Conservation (phyloP, 30 jellyfish, hydroid and myxozoan species). For the Hydractinia symbiolongicarpus region DNA sequence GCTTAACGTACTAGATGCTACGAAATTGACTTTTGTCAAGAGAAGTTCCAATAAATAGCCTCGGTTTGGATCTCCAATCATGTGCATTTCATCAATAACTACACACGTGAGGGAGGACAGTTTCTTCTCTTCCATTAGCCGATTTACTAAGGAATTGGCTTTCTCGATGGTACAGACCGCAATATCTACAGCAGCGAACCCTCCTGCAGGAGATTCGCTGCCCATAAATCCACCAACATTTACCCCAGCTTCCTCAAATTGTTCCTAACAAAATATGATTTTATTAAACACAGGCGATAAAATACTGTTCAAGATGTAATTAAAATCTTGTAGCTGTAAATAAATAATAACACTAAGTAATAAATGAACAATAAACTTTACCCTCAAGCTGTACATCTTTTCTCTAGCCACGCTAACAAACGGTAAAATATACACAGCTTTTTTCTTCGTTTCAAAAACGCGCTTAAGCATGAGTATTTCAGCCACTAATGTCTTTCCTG, state of each 20-base stretch:
- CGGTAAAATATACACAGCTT: conserved; percentile 82
- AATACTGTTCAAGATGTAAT: no score
- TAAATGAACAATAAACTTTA: neutral
- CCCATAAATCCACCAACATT: conserved; percentile 89
- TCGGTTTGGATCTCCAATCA: conserved; percentile 86
- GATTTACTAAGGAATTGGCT: conserved; percentile 78
- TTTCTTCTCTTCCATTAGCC: conserved; percentile 75
- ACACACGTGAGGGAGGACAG: conserved; percentile 47
- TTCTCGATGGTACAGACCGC: conserved; percentile 95
- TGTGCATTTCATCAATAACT: conserved; percentile 87
- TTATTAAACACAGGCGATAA: no score
- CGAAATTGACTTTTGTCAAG: conserved; percentile 58
- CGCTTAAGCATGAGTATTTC: conserved; percentile 82
- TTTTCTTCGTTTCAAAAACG: conserved; percentile 52
- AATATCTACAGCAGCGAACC: conserved; percentile 62
- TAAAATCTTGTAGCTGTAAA: no score
- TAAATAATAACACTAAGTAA: no score
- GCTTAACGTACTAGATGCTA: conserved; percentile 40
- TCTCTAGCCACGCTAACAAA: conserved; percentile 95
- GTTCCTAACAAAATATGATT: conserved; percentile 17
- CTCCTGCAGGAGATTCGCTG: conserved; percentile 71
- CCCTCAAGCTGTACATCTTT: conserved; percentile 74
- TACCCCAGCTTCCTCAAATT: conserved; percentile 63
- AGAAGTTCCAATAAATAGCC: conserved; percentile 76
- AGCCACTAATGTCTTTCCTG: conserved; percentile 94